Base-by-base conservation (phyloP, 2,113 vertebrate species). In the Gobius niger region DNA sequence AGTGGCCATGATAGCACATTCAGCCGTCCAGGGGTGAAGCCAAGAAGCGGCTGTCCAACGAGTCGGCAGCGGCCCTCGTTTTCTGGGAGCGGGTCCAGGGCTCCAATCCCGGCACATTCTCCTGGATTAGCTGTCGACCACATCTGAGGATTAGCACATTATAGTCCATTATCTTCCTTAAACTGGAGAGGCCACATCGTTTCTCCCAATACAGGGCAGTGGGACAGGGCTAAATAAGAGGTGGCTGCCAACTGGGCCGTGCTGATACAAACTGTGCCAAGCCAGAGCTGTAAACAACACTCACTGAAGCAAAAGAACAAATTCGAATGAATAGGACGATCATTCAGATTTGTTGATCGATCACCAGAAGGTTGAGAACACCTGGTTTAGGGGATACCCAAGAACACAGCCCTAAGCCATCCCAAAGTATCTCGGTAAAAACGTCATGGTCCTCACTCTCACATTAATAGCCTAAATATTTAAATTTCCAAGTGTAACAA, bases 81-180 rank as follows among this genome's bases (percentile, higher is more conserved):
- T 81, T 88, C 91, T 82, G 89, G 89, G 89, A 91, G 73, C 52
- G 70, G 1, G 56, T 84, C 88, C 90, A 92, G 88, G 72, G 73
- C 75, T 87, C 78, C 87, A 88, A 91, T 89, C 88, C 84, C 84
- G 83, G 75, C 86, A 76, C 85, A 89, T 89, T 89, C 87, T 84
- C 86, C 77, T 78, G 86, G 91, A 91, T 92, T 91, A 91, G 81
- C 87, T 80, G 86, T 87, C 87, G 89, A 90, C 86, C 84, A 88
- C 84, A 89, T 91, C 75, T 91, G 80, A 77, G 88, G 88, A 91
- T 91, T 91, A 91, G 81, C 84, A 89, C 81, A 81, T 86, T 88
- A 89, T 89, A 89, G 83, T 87, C 85, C 87, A 91, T 90, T 89
- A 91, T 91, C 88, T 91, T 83, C 70, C 80, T 81, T 73, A 87